Base-by-base conservation (phyloP, 2,113 vertebrate species). In the Myotis yumanensis region DNA sequence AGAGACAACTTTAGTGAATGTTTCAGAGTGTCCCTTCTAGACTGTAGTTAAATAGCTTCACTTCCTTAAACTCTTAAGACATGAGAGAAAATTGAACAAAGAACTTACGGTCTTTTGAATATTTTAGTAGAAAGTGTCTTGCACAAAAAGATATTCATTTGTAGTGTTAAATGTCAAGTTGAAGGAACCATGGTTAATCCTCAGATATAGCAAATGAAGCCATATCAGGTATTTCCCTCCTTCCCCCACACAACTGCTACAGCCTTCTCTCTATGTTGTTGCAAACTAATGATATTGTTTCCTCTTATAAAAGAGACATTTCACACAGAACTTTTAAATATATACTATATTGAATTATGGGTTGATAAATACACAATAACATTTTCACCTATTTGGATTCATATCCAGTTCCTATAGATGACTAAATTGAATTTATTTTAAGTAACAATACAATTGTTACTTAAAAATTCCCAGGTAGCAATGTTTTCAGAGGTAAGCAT, bases 241-340 rank as follows among this genome's bases (percentile, higher is more conserved):
- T 93, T 82, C 46, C 12, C 37, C 82, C 17, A 66, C 91, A 75
- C 37, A 80, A 51, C 25, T 5, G 1, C 23, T 89, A 51, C 57
- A n/a, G 54, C 23, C 18, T 40, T 62, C 37, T 57, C 20, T 64
- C 35, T 48, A 30, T 11, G 62, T 82, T 30, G 30, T 59, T 72
- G 16, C 5, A 77, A 72, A 76, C 6, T 75, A 72, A 15, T 84
- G 15, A 71, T 66, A 14, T 52, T 64, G 57, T 87, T 92, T 68
- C 17, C n/a, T 46, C 4, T 59, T 69, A 8, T 32, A 52, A 90
- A 86, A 89, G 9, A 75, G 69, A 57, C 18, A 22, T 40, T 89
- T 97, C 93, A 80, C 89, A 75, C 10, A 40, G 37, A 8, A 80
- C 11, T 59, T 84, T 59, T 72, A 89, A 92, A 92, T 48, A 64